These are phyloP conservation scores for Phodopus roborovskii DNA, from an alignment of 2,113 vertebrate species.

Conservation along the genomic window DNA sequence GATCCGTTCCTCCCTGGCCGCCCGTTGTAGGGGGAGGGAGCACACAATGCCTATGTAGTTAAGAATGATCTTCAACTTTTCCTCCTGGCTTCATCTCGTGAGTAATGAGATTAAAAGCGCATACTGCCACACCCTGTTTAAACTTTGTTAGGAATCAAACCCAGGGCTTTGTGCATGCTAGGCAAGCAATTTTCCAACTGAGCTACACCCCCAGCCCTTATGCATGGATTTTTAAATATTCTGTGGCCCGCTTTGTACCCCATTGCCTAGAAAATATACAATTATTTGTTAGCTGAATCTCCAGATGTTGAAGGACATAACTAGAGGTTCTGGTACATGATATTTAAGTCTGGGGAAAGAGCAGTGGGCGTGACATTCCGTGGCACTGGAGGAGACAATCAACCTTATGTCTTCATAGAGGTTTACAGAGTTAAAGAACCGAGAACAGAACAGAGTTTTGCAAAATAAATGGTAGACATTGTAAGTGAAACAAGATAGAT, in stretches of 20 bases:
- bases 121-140: neutral
- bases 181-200: neutral
- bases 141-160: neutral
- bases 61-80: neutral
- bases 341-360: neutral
- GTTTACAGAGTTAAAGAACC: neutral
- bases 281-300: constrained; percentile 3
- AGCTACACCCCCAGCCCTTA: neutral
- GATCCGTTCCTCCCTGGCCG: neutral
- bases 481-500: neutral
- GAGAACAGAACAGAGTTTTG: neutral
- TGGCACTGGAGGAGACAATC: neutral
- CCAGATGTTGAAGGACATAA: neutral
- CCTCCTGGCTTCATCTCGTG: neutral
- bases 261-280: neutral
- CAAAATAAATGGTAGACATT: neutral
- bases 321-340: neutral
- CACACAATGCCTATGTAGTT: neutral
- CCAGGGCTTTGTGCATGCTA: neutral
- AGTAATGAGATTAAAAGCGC: neutral
- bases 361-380: neutral
- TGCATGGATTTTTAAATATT: neutral
- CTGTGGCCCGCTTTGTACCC: neutral
- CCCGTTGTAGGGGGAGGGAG: neutral
- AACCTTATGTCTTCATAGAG: neutral